Conservation (phyloP, 2,797 vertebrate species). For the Sarcophilus harrisii region DNA sequence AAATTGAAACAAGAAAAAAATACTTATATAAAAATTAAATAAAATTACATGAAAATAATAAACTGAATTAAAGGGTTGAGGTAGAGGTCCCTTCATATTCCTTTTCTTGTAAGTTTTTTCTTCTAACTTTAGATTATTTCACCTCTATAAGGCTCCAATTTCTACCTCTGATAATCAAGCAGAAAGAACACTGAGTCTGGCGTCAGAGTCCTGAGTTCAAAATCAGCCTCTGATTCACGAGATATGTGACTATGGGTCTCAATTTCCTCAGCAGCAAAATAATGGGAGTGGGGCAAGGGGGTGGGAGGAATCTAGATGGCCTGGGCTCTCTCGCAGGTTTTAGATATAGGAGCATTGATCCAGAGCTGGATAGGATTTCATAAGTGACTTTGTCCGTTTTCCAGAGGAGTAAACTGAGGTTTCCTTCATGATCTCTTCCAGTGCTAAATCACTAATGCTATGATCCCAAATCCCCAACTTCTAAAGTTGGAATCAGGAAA, state of each 20-base stretch:
- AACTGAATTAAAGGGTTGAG: background rate
- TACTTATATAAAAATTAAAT: background rate
- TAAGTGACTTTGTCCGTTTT: background rate
- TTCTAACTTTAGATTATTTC: background rate
- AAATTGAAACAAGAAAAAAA: background rate
- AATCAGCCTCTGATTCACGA: background rate
- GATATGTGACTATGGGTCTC: background rate
- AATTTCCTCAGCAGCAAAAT: background rate
- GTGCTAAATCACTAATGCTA: background rate
- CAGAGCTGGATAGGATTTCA: background rate
- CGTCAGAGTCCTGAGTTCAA: background rate
- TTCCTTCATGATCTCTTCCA: background rate
- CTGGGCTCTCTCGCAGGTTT: background rate
- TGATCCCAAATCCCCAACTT: background rate
- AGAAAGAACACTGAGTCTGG: background rate
- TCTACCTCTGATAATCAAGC: background rate
- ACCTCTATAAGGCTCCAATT: background rate
- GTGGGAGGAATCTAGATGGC: background rate
- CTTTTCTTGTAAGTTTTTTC: background rate
- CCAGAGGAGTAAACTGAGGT: background rate
- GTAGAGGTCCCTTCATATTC: background rate
- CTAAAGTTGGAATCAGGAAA: background rate
- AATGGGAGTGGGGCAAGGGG: background rate
- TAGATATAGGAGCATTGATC: background rate
- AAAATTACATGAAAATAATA: background rate